Evolutionary conservation across 1,140 invertebrate genomes (phyloP), one percentile per base, ranked within the genome.

Genomic region (Drosophila pruinosa): DNA sequence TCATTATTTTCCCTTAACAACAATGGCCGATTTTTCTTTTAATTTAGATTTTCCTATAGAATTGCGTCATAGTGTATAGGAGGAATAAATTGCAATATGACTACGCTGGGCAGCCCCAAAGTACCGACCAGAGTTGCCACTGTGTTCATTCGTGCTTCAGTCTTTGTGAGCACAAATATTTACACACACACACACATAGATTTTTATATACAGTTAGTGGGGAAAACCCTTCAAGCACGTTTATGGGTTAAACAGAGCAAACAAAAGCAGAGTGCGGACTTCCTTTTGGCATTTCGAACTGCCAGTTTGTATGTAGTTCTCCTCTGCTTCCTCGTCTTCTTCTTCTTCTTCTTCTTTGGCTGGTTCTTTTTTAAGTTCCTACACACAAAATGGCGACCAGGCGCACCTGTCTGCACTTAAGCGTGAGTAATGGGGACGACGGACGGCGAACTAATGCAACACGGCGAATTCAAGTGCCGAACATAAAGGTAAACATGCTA

Each of bases 401-500:
- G 67, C 62, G 10, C 76, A 76, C 63, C 76, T 70, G 64, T 74
- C 36, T 62, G 76, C 78, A 80, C 77, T 80, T 73, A 62, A 59
- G 75, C 75, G 75, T 70, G 71, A 73, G 67, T 78, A 78, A 79
- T 72, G 61, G 61, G 47, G 26, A 59, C 73, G 65, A 57, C 45
- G 72, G 57, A 45, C 59, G 70, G 70, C 70, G 71, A 86, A 81
- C 81, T 86, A 85, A 86, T 86, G 81, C 81, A 86, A 86, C 73
- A 85, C 78, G 82, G 81, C 81, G 82, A 86, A 86, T 86, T 88
- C 81, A 78, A 86, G 81, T 88, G 77, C 65, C 70, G 82, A 81
- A 86, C 82, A 86, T 75, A 75, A 80, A 82, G 82, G 81, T 75
- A 88, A 86, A 86, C 81, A 86, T 86, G 81, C 81, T 86, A 86